Percentiles rank a stretch among this genome's conserved stretches.
phyloP scores from a whole-genome alignment of 2,888 invertebrate genomes.

The Dexiosoma caninum region DNA sequence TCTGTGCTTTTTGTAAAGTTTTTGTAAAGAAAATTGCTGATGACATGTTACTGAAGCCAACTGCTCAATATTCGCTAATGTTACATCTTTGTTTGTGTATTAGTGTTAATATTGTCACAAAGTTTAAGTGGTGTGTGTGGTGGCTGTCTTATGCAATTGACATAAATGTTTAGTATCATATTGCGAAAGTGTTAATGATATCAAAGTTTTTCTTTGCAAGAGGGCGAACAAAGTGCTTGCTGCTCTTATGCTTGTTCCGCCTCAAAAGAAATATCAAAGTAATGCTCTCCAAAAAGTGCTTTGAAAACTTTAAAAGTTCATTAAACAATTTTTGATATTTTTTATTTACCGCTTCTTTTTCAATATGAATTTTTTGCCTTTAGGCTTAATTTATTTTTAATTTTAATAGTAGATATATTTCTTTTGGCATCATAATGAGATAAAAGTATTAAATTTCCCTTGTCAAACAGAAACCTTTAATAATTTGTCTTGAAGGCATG shows the following conservation, averaged over 20 bases:
- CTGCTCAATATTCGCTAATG: neutral
- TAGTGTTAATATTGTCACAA: slow-evolving; percentile 11
- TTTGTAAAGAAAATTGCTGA: slow-evolving; percentile 50
- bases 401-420: neutral
- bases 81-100: slow-evolving; percentile 9
- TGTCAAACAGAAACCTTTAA: neutral
- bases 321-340: neutral
- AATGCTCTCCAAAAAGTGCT: neutral
- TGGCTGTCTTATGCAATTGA: slow-evolving; percentile 48
- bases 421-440: neutral
- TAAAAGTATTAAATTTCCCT: neutral
- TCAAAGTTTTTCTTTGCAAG: neutral
- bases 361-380: neutral
- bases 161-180: slow-evolving; percentile 60
- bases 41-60: slow-evolving; percentile 47
- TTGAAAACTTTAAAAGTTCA: neutral
- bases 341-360: no score
- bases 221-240: neutral
- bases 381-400: neutral
- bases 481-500: neutral
- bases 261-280: slow-evolving; percentile 29
- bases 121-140: slow-evolving; percentile 23
- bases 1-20: neutral
- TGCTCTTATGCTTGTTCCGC: neutral
- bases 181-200: slow-evolving; percentile 60